Conservation (phyloP, 2,888 invertebrate genomes). For the Lasioglossum figueresi region DNA sequence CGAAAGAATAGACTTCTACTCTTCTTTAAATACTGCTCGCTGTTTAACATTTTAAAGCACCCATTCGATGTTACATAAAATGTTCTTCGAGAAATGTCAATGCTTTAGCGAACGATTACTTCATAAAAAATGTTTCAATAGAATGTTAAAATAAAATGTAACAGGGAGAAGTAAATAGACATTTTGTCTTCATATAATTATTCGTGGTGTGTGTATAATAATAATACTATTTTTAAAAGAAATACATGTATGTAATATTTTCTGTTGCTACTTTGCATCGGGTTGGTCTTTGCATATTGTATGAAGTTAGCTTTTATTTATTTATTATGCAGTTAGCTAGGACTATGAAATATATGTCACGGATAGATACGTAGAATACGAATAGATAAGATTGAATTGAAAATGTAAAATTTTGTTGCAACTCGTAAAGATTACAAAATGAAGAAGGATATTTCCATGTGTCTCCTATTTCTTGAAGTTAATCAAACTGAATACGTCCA, state of each 20-base stretch:
- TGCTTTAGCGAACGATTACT: background rate
- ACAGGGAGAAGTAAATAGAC: too few species aligned
- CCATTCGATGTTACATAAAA: too few species aligned
- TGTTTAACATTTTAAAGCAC: too few species aligned
- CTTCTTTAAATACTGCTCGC: background rate
- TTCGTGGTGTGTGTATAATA: too few species aligned
- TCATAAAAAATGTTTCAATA: too few species aligned
- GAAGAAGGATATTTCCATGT: background rate
- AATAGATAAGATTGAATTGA: background rate
- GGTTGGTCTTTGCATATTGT: background rate
- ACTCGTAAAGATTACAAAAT: background rate
- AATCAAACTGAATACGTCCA: too few species aligned
- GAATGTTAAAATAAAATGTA: too few species aligned
- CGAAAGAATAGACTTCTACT: background rate
- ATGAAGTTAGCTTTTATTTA: background rate
- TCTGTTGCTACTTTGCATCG: too few species aligned
- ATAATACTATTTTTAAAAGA: too few species aligned
- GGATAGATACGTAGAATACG: background rate
- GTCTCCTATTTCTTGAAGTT: background rate
- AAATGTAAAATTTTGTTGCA: background rate
- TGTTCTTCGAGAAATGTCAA: background rate
- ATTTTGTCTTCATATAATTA: too few species aligned
- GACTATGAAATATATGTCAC: background rate
- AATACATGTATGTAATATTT: too few species aligned
- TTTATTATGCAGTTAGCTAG: too few species aligned